Conservation (phyloP, 2,888 invertebrate genomes). For the Diaperis boleti region DNA sequence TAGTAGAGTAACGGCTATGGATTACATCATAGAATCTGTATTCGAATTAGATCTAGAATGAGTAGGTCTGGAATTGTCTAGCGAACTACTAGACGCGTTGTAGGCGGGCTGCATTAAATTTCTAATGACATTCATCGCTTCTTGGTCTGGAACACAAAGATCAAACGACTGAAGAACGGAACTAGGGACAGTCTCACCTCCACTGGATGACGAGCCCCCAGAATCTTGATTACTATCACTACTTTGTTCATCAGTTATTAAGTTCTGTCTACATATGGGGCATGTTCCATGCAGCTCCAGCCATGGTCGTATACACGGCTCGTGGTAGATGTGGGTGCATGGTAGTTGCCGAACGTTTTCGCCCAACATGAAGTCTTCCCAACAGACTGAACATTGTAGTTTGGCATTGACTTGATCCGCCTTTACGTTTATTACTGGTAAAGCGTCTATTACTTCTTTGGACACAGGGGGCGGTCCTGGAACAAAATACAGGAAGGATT, state of each 20-base stretch:
- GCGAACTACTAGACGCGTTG: conserved; percentile 46
- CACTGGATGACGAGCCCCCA: conserved; percentile 22
- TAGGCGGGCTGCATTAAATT: conserved; percentile 45
- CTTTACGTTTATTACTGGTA: conserved; percentile 82
- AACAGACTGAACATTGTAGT: conserved; percentile 94
- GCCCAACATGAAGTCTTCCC: conserved; percentile 87
- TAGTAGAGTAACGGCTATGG: conserved; percentile 34
- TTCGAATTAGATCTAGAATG: conserved; percentile 45
- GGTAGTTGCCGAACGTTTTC: conserved; percentile 84
- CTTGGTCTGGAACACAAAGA: conserved; percentile 34
- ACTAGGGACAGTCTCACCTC: too few relatives aligned
- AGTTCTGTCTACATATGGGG: conserved; percentile 90
- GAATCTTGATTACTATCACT: conserved; percentile 48
- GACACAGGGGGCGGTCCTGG: conserved; percentile 88
- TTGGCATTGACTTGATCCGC: conserved; percentile 84
- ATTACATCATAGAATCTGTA: conserved; percentile 52
- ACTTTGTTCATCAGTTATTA: conserved; percentile 62
- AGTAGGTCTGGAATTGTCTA: conserved; percentile 48
- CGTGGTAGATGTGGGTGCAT: conserved; percentile 93
- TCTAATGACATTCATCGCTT: conserved; percentile 33
- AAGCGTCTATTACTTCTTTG: conserved; percentile 85
- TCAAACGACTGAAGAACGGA: conserved; percentile 8
- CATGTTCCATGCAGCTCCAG: conserved; percentile 96
- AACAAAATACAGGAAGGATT: conserved; percentile 45
- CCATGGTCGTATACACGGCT: conserved; percentile 95